Evolutionary conservation across 2,888 invertebrate species (phyloP).

Genomic region (Synergus itoensis): DNA sequence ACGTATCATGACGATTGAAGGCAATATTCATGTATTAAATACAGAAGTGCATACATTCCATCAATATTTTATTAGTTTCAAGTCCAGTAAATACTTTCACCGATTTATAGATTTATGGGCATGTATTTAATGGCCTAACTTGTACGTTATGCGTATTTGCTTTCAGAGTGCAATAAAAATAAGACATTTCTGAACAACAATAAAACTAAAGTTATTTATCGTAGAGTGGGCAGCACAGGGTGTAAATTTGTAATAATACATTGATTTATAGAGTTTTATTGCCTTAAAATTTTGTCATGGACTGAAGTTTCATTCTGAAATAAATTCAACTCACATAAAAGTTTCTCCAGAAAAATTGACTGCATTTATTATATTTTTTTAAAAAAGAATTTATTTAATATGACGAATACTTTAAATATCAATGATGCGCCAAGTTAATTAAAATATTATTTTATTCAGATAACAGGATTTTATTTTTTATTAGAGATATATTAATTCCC

Average conservation of each 20-base stretch:
- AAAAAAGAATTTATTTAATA: too few species aligned
- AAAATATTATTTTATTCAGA: too few species aligned
- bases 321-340: neutral
- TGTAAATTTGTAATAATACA: neutral
- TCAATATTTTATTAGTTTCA: conserved; percentile 5
- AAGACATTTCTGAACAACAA: conserved; percentile 12
- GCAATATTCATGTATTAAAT: neutral
- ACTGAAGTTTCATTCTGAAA: neutral
- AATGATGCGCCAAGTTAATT: too few species aligned
- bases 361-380: too few species aligned
- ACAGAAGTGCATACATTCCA: neutral
- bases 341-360: neutral
- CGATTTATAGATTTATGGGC: neutral
- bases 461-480: too few species aligned
- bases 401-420: too few species aligned
- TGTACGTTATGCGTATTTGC: too few species aligned
- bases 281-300: neutral
- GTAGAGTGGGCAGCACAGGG: neutral
- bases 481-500: too few species aligned
- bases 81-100: neutral
- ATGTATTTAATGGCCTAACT: neutral
- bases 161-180: neutral
- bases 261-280: neutral
- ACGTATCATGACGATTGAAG: neutral
- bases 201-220: neutral